Evolutionary conservation across 2,888 invertebrate species (phyloP).

Genomic region (Watsonalla binaria): DNA sequence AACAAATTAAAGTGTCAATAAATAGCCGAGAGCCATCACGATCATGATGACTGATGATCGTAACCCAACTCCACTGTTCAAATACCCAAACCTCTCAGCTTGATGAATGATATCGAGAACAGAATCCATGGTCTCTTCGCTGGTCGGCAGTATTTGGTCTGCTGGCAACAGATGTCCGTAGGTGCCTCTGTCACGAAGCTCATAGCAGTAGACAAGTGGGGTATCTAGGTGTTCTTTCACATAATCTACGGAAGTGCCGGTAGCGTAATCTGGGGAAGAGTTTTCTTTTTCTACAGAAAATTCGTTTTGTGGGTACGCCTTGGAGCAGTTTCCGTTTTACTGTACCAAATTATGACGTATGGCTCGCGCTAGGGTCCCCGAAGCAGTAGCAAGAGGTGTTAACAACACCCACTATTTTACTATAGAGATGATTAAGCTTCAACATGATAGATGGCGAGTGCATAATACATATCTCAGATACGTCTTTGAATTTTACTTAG

Average conservation of each 20-base stretch:
- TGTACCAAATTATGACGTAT: no score
- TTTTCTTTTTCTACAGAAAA: no score
- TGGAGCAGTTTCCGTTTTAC: no score
- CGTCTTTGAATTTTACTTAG: no score
- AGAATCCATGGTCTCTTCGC: constrained; percentile 78
- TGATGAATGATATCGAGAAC: constrained; percentile 55
- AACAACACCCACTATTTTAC: no score
- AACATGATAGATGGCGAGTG: no score
- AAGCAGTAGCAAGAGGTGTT: no score
- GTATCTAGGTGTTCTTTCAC: constrained; percentile 81
- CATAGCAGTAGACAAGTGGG: constrained; percentile 83
- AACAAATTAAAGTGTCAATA: constrained; percentile 7
- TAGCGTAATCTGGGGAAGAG: constrained; percentile 74
- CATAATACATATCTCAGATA: no score
- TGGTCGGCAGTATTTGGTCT: constrained; percentile 81
- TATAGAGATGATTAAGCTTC: no score
- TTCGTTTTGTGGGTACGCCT: no score
- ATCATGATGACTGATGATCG: constrained; percentile 10
- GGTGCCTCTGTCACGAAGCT: constrained; percentile 82
- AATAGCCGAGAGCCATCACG: constrained; percentile 6
- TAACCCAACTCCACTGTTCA: constrained; percentile 25
- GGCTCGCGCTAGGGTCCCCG: no score
- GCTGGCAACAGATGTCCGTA: constrained; percentile 85
- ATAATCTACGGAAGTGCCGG: constrained; percentile 87
- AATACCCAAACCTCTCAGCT: constrained; percentile 53